Evolutionary conservation across 1,140 invertebrate genomes (phyloP).

Genomic region (Mamestra configurata): DNA sequence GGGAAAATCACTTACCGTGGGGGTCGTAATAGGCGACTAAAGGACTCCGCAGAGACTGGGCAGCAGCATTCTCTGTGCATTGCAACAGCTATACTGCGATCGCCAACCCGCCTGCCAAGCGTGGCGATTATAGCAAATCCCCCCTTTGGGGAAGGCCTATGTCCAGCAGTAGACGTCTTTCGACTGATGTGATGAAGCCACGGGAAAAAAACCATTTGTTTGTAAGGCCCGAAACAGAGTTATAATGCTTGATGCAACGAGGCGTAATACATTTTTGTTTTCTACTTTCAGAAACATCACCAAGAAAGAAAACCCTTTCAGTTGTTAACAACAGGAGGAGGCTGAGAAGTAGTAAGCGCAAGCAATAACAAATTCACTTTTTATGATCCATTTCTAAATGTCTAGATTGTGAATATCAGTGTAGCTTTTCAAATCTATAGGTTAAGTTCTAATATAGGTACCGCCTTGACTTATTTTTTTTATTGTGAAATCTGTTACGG

Average conservation of each 20-base stretch:
- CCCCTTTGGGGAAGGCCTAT: no score
- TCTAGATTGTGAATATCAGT: constrained; percentile 37
- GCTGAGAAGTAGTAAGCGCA: constrained; percentile 74
- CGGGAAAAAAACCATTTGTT: no score
- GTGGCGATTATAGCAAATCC: no score
- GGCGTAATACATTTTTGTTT: background rate
- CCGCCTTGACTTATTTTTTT: constrained; percentile 40
- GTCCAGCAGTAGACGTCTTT: no score
- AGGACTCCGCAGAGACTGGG: no score
- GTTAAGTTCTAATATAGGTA: constrained; percentile 50
- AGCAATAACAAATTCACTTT: constrained; percentile 52
- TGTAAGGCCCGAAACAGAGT: no score
- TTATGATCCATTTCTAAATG: background rate
- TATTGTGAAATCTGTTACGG: background rate
- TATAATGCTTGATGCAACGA: background rate
- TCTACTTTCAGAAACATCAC: constrained; percentile 49
- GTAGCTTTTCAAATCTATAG: constrained; percentile 40
- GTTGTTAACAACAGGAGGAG: constrained; percentile 68
- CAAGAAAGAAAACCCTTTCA: constrained; percentile 60
- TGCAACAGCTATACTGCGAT: no score
- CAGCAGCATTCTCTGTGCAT: no score
- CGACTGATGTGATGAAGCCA: no score
- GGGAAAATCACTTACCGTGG: no score
- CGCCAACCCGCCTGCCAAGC: no score
- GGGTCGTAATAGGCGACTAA: no score